Evolutionary conservation across 1,140 invertebrate species (phyloP).

Genomic region (Apis florea): DNA sequence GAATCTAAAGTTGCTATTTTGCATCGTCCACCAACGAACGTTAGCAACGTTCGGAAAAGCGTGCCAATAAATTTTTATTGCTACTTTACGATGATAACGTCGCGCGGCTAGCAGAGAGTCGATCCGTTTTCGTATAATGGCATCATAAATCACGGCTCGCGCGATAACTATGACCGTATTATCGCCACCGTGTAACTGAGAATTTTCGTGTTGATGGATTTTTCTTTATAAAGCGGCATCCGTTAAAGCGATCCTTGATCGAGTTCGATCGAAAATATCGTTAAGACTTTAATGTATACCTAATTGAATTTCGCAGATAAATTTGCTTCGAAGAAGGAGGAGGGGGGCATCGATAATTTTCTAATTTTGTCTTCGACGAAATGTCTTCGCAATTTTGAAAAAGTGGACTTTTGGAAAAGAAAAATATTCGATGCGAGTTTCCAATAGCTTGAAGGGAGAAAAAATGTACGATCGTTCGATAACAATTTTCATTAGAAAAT

Average conservation of each 20-base stretch:
- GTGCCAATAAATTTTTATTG: constrained; percentile 75
- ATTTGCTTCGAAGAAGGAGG: too few species aligned
- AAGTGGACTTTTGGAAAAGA: too few species aligned
- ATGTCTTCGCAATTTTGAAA: too few species aligned
- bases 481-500: too few species aligned
- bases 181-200: constrained; percentile 52
- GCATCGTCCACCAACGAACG: constrained; percentile 39
- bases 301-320: background rate
- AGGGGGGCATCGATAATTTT: too few species aligned
- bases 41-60: constrained; percentile 36
- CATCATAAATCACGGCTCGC: constrained; percentile 64
- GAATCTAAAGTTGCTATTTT: constrained; percentile 50
- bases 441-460: too few species aligned
- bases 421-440: too few species aligned
- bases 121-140: constrained; percentile 74
- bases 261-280: background rate
- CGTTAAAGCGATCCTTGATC: constrained; percentile 1
- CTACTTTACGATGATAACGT: constrained; percentile 75
- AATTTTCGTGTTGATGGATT: constrained; percentile 57
- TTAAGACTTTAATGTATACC: background rate
- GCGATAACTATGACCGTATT: constrained; percentile 63
- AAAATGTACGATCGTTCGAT: too few species aligned
- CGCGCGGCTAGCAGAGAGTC: constrained; percentile 59
- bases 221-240: constrained; percentile 23
- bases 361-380: too few species aligned